phyloP scores from a whole-genome alignment of 2,888 invertebrate species.

The Uropetala carovei region DNA sequence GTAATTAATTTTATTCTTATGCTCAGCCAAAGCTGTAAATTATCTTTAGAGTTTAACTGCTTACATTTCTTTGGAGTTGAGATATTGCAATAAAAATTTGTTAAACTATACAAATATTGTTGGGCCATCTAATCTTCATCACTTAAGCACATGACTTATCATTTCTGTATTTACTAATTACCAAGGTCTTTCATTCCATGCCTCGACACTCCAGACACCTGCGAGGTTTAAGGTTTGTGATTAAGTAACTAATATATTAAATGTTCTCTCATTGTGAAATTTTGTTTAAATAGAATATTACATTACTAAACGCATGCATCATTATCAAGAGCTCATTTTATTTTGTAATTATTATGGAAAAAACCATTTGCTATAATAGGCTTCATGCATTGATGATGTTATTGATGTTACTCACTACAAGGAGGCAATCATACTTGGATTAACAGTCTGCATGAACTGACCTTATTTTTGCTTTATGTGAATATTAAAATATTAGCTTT shows the following conservation, averaged over 20 bases:
- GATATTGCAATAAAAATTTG: conserved; percentile 14
- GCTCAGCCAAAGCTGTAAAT: not conserved
- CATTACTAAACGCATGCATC: conserved; percentile 30
- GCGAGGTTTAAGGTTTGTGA: conserved; percentile 69
- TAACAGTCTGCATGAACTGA: conserved; percentile 25
- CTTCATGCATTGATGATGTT: conserved; percentile 11
- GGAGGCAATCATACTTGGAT: not conserved
- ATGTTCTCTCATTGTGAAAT: conserved; percentile 56
- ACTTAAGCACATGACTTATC: conserved; percentile 45
- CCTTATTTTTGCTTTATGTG: not conserved
- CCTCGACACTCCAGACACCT: conserved; percentile 68
- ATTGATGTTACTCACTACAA: not conserved
- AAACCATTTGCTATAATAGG: not conserved
- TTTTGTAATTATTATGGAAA: not conserved
- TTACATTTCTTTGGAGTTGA: conserved; percentile 47
- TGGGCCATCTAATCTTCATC: conserved; percentile 53
- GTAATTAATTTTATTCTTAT: conserved; percentile 20
- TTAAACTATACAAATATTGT: conserved; percentile 37
- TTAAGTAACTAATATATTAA: conserved; percentile 64
- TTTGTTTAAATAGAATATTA: conserved; percentile 39
- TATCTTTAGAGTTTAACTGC: not conserved
- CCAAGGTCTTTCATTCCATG: conserved; percentile 68
- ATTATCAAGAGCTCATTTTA: conserved; percentile 20
- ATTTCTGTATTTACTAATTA: conserved; percentile 61
- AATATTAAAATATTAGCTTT: not conserved